Evolutionary conservation across 2,888 invertebrate species (phyloP).

Genomic region (Agrochola lota): DNA sequence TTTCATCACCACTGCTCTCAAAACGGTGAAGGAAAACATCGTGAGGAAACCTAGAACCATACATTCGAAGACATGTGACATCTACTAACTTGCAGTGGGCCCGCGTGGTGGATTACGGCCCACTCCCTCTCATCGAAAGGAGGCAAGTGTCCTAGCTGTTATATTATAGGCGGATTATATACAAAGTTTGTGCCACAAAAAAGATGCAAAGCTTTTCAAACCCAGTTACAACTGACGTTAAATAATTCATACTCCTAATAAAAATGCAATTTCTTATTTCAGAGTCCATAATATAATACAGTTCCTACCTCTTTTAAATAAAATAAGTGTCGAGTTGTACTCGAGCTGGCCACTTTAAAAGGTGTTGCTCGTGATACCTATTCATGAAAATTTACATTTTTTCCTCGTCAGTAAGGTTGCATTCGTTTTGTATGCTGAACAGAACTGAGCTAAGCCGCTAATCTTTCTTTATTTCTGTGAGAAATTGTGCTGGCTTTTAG

Average conservation of each 20-base stretch:
- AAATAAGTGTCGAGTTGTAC: neutral
- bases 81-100: too few species aligned
- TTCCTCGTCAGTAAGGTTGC: neutral
- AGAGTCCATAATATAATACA: neutral
- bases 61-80: too few species aligned
- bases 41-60: too few species aligned
- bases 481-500: neutral
- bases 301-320: slow-evolving; percentile 11
- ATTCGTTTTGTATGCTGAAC: neutral
- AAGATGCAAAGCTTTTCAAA: too few species aligned
- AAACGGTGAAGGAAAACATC: too few species aligned
- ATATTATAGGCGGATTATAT: too few species aligned
- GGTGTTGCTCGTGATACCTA: neutral
- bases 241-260: slow-evolving; percentile 8
- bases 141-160: too few species aligned
- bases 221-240: neutral
- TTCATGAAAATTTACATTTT: slow-evolving; percentile 31
- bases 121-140: too few species aligned
- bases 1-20: too few species aligned
- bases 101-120: too few species aligned
- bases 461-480: neutral
- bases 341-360: slow-evolving; percentile 12
- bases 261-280: slow-evolving; percentile 10
- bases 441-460: neutral
- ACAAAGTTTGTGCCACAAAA: too few species aligned